These are phyloP conservation scores for Lasioglossum leucozonium DNA, from an alignment of 2,888 invertebrate species.

Conservation along the genomic window DNA sequence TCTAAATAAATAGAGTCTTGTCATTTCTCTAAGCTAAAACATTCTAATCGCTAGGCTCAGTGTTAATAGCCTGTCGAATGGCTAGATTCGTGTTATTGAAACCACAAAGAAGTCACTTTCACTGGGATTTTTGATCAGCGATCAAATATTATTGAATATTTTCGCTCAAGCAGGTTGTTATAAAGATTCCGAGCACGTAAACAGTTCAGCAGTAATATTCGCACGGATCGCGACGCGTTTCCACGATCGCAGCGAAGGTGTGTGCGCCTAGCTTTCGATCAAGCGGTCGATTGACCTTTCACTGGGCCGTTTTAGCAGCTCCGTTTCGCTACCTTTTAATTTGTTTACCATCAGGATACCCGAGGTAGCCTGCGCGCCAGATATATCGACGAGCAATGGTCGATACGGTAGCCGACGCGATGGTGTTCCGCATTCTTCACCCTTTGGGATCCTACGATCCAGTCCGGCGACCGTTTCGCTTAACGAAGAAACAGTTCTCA, in stretches of 20 bases:
- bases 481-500: not conserved
- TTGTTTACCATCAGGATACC: conserved; percentile 11
- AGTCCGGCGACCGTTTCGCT: not conserved
- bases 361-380: conserved; percentile 5
- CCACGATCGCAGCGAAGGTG: conserved; percentile 2
- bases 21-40: no score
- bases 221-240: not conserved
- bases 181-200: no score
- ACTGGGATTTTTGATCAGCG: not conserved
- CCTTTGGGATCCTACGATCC: conserved; percentile 4
- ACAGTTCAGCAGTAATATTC: not conserved
- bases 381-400: not conserved
- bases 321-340: conserved; percentile 23
- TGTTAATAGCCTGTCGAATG: not conserved
- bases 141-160: not conserved
- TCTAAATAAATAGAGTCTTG: no score
- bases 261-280: conserved; percentile 4
- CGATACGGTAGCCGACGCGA: not conserved
- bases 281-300: conserved; percentile 15
- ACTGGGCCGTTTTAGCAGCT: not conserved
- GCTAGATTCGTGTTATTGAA: no score
- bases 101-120: not conserved
- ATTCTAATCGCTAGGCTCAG: no score
- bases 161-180: no score
- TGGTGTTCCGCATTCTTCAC: conserved; percentile 18